Evolutionary conservation across 2,797 vertebrate species (phyloP).

Genomic region (Gymnopithys bicolor): DNA sequence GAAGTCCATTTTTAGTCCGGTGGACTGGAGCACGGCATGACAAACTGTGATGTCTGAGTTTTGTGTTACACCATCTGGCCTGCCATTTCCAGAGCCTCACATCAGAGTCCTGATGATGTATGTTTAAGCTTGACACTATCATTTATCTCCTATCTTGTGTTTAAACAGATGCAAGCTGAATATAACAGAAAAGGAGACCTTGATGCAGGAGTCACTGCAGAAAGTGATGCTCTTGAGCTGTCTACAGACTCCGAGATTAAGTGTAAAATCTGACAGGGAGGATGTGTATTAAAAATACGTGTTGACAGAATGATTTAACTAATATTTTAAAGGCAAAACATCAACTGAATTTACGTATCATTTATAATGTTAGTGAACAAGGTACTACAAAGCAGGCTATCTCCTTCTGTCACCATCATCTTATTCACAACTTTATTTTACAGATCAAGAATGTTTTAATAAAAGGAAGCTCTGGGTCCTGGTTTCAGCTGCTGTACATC

Average conservation of each 20-base stretch:
- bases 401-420: conserved; percentile 54
- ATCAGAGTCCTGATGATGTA: conserved; percentile 71
- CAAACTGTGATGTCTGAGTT: conserved; percentile 60
- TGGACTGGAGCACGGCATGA: conserved; percentile 55
- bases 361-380: conserved; percentile 50
- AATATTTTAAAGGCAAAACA: conserved; percentile 71
- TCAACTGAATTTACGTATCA: conserved; percentile 38
- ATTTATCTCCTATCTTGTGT: conserved; percentile 67
- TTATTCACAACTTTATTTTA: conserved; percentile 46
- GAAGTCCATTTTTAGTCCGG: conserved; percentile 54
- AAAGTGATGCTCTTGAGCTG: conserved; percentile 57
- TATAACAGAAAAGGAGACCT: conserved; percentile 63
- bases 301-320: conserved; percentile 68
- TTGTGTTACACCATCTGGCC: conserved; percentile 63
- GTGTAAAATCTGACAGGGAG: conserved; percentile 58
- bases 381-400: conserved; percentile 49
- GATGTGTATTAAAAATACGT: conserved; percentile 66
- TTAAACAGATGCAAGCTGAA: conserved; percentile 70
- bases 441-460: conserved; percentile 50
- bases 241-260: conserved; percentile 64
- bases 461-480: conserved; percentile 27
- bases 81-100: conserved; percentile 64
- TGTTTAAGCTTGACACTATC: conserved; percentile 67
- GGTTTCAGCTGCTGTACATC: conserved; percentile 56
- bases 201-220: conserved; percentile 32